Evolutionary conservation across 1,140 invertebrate genomes (phyloP), one percentile per base, ranked within the genome.

Genomic region (Zelostemma sp.): DNA sequence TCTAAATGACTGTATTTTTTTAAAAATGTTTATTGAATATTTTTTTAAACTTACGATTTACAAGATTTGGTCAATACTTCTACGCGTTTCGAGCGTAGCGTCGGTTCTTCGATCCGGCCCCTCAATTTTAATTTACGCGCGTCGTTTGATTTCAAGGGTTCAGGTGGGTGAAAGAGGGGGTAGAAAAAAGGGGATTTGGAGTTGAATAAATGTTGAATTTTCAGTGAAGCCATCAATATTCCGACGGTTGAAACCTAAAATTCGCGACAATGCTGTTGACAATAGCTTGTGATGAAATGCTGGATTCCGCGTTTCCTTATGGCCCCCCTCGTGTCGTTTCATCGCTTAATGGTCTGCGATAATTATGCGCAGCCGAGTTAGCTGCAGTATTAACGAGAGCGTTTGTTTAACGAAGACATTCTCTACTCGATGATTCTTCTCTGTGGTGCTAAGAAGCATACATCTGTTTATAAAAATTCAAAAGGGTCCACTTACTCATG

Each of bases 391-490:
- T 56, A 63, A 63, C 59, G 59, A 54, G 51, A 19, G 59, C 50
- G 35, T 63, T 63, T 63, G 60, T 63, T 63, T 63, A 63, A 63
- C 53, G 46, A 63, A 63, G 60, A 63, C 19, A 60, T 51, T 46
- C 45, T 33, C 35, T 54, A 6, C 35, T 18, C 35, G 11, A 12
- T 40, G 18, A 31, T 21, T 46, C 54, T 45, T 21, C 12, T 9
- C 8, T 11, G 33, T 25, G n/a, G n/a, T n/a, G 33, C 46, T 11
- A 65, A 65, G 33, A 33, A 57, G 14, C 43, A 35, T 68, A 72
- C 70, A 72, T 72, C 70, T 72, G 70, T 57, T 72, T 68, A 72
- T 68, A 60, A 57, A 68, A 60, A 68, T 72, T 45, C 35, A 25
- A 12, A 11, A 19, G 19, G 40, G 41, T 6, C 14, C 33, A 5